phyloP scores from a whole-genome alignment of 2,888 invertebrate species.

The Octodonta nipae region DNA sequence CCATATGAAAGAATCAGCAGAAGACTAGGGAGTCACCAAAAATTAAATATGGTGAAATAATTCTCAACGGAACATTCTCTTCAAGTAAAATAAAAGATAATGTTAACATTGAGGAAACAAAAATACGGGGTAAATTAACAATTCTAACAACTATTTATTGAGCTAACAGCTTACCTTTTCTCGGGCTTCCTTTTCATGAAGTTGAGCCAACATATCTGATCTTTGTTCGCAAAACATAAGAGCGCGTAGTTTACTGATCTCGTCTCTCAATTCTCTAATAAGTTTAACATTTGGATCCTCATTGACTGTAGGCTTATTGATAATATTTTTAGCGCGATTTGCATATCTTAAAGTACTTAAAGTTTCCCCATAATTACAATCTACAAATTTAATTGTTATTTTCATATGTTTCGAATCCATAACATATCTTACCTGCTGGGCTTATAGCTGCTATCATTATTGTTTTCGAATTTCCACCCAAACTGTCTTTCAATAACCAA shows the following conservation, averaged over 20 bases:
- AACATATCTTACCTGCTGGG: slow-evolving; percentile 28
- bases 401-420: background rate
- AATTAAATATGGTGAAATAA: too few species aligned
- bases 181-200: slow-evolving; percentile 81
- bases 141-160: too few species aligned
- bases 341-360: slow-evolving; percentile 76
- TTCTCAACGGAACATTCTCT: too few species aligned
- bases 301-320: slow-evolving; percentile 81
- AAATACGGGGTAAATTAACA: too few species aligned
- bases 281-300: slow-evolving; percentile 81
- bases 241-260: slow-evolving; percentile 67
- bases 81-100: too few species aligned
- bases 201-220: slow-evolving; percentile 59
- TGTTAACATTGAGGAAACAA: too few species aligned
- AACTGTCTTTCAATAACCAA: slow-evolving; percentile 75
- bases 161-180: slow-evolving; percentile 48
- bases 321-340: slow-evolving; percentile 79
- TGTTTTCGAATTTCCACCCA: slow-evolving; percentile 82
- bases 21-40: too few species aligned
- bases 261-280: slow-evolving; percentile 70
- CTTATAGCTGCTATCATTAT: slow-evolving; percentile 79
- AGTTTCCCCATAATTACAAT: slow-evolving; percentile 79
- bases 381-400: slow-evolving; percentile 29
- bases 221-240: slow-evolving; percentile 52
- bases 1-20: too few species aligned